Evolutionary conservation across 2,797 vertebrate species (phyloP).

Genomic region (Urophycis tenuis): DNA sequence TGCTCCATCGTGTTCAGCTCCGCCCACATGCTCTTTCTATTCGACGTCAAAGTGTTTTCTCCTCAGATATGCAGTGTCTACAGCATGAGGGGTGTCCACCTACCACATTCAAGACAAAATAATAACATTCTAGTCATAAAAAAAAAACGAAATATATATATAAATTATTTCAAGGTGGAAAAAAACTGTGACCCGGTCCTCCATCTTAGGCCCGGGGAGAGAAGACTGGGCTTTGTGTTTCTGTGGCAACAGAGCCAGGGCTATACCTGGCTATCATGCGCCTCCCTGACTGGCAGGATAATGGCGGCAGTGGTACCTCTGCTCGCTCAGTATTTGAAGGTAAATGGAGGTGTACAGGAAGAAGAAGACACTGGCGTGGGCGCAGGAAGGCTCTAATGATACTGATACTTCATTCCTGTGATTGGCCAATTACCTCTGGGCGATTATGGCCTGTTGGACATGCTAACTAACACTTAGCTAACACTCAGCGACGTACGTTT

Average conservation of each 20-base stretch:
- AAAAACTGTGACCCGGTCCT: too few species aligned
- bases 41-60: too few species aligned
- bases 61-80: too few species aligned
- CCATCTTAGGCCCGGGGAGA: too few species aligned
- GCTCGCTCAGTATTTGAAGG: background rate
- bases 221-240: too few species aligned
- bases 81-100: too few species aligned
- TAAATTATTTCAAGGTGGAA: too few species aligned
- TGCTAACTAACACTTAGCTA: slow-evolving; percentile 25
- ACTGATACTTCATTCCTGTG: slow-evolving; percentile 23
- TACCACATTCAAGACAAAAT: too few species aligned
- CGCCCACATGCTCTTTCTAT: too few species aligned
- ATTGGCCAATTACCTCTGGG: slow-evolving; percentile 25
- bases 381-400: background rate
- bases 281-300: background rate
- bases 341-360: background rate
- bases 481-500: background rate
- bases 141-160: too few species aligned
- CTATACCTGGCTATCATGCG: background rate
- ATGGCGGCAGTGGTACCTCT: background rate
- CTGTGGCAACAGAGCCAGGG: background rate
- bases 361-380: background rate
- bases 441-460: slow-evolving; percentile 7
- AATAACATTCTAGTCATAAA: too few species aligned
- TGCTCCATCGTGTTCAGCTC: too few species aligned